Evolutionary conservation across 1,140 invertebrate species (phyloP).

Genomic region (Myzus persicae): DNA sequence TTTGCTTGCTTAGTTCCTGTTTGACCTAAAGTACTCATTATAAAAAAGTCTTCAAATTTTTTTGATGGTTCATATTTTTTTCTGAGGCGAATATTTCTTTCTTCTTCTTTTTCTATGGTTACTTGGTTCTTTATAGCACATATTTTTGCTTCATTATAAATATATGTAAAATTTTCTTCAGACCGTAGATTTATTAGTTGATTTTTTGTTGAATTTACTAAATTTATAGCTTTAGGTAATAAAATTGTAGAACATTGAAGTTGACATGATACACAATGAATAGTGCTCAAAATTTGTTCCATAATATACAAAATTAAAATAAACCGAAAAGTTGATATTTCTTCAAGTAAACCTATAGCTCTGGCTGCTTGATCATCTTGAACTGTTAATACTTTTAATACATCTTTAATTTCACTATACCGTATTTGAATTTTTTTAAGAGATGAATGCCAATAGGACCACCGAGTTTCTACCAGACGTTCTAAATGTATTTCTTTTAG

Average conservation of each 20-base stretch:
- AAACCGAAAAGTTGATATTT: constrained; percentile 5
- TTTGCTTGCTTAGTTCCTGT: constrained; percentile 3
- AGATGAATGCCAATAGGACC: constrained; percentile 13
- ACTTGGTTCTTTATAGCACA: constrained; percentile 15
- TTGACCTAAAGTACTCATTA: constrained; percentile 6
- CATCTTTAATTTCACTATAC: neutral
- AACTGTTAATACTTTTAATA: neutral
- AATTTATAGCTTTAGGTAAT: constrained; percentile 22
- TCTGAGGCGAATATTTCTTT: constrained; percentile 16
- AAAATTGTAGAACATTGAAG: constrained; percentile 22
- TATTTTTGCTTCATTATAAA: constrained; percentile 19
- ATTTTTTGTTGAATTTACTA: neutral
- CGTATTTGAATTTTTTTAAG: constrained; percentile 4
- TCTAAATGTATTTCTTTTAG: constrained; percentile 18
- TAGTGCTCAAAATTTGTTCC: neutral
- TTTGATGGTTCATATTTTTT: constrained; percentile 13
- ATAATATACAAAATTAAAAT: constrained; percentile 14
- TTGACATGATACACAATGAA: constrained; percentile 13
- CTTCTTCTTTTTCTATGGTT: constrained; percentile 16
- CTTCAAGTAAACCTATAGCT: constrained; percentile 10
- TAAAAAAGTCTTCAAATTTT: constrained; percentile 13
- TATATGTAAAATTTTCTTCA: constrained; percentile 13
- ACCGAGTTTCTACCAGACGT: neutral
- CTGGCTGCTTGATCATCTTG: neutral
- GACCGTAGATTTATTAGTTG: constrained; percentile 8